Conservation (phyloP, 2,888 invertebrate genomes). For the Timandra comae region DNA sequence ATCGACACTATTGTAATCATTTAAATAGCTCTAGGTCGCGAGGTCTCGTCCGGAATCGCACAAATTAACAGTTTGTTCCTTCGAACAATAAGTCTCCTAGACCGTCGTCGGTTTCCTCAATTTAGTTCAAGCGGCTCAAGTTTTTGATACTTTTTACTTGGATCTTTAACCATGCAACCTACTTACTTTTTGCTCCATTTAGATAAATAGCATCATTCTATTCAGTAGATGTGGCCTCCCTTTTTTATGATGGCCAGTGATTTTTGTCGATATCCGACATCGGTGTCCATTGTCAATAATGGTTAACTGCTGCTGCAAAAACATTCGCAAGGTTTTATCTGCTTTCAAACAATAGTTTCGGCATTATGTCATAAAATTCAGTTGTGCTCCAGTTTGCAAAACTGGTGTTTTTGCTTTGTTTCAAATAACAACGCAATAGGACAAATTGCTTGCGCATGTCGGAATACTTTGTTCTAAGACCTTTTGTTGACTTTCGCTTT, state of each 20-base stretch:
- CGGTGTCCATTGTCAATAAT: slow-evolving; percentile 41
- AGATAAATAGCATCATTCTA: slow-evolving; percentile 14
- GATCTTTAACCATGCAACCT: slow-evolving; percentile 16
- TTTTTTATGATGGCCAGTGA: slow-evolving; percentile 45
- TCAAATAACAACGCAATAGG: slow-evolving; percentile 53
- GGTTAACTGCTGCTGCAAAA: slow-evolving; percentile 48
- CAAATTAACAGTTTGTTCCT: neutral
- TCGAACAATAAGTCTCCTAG: neutral
- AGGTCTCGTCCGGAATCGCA: neutral
- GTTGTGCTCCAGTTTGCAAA: slow-evolving; percentile 60
- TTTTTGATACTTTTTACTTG: slow-evolving; percentile 10
- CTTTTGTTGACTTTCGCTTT: slow-evolving; percentile 58
- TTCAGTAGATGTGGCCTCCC: slow-evolving; percentile 34
- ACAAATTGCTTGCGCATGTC: slow-evolving; percentile 59
- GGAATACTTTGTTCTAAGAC: slow-evolving; percentile 48
- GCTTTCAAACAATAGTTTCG: slow-evolving; percentile 35
- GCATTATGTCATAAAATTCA: slow-evolving; percentile 51
- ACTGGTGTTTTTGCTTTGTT: slow-evolving; percentile 51
- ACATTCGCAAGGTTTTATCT: slow-evolving; percentile 58
- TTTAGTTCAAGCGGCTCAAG: slow-evolving; percentile 1
- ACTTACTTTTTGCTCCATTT: slow-evolving; percentile 19
- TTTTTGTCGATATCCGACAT: slow-evolving; percentile 42
- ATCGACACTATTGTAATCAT: slow-evolving; percentile 38
- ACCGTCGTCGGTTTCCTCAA: slow-evolving; percentile 1
- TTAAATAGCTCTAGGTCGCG: slow-evolving; percentile 29